A percentile compares a stretch with the other conserved stretches of the same genome.
Evolutionary conservation across 2,888 invertebrate genomes (phyloP).

Genomic region (Drosophila multiciliata): DNA sequence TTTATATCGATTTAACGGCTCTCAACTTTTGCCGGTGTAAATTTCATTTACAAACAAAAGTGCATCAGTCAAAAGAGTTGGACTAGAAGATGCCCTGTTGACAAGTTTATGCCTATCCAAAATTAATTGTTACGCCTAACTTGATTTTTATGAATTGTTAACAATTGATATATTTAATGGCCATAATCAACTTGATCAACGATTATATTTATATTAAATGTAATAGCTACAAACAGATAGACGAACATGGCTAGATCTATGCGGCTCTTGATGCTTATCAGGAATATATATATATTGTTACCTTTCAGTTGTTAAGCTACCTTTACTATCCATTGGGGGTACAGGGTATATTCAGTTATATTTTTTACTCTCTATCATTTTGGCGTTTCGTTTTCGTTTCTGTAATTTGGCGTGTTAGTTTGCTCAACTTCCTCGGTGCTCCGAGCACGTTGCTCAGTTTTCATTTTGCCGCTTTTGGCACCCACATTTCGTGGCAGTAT

Average conservation of each 20-base stretch:
- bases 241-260: neutral
- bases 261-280: neutral
- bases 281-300: neutral
- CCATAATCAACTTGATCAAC: neutral
- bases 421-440: constrained; percentile 35
- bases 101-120: neutral
- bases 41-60: constrained; percentile 6
- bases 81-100: neutral
- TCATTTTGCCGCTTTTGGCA: constrained; percentile 24
- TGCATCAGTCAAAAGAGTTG: neutral
- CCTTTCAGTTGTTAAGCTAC: neutral
- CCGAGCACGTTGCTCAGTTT: constrained; percentile 3
- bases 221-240: neutral
- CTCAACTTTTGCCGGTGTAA: constrained; percentile 21
- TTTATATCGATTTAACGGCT: neutral
- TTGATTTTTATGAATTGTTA: neutral
- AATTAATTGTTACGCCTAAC: neutral
- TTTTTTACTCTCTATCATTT: constrained; percentile 1
- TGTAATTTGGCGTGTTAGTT: constrained; percentile 39
- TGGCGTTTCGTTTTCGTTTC: constrained; percentile 35
- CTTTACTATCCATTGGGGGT: neutral
- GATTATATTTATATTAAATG: neutral
- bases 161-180: neutral
- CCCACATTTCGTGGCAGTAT: constrained; percentile 27
- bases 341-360: neutral